A percentile compares a stretch with the other conserved stretches of the same genome.
phyloP scores from a whole-genome alignment of 2,888 invertebrate genomes.

The Drosophila mayaguana region DNA sequence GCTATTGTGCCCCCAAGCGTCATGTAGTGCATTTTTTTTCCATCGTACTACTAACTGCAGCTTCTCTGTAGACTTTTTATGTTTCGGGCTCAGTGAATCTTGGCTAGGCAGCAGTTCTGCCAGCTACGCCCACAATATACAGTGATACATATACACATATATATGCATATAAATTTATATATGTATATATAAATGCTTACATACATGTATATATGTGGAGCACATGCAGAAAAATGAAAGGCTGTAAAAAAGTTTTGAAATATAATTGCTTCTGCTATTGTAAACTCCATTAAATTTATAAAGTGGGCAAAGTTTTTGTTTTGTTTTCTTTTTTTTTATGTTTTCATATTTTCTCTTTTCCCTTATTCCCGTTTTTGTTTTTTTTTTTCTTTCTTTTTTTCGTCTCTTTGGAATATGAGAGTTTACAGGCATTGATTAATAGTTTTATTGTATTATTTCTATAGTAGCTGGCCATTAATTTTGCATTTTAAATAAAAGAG shows the following conservation, averaged over 20 bases:
- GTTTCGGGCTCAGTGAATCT: constrained; percentile 69
- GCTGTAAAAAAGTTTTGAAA: constrained; percentile 70
- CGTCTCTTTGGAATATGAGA: constrained; percentile 33
- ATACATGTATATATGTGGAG: not conserved
- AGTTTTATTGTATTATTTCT: constrained; percentile 66
- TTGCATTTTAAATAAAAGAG: constrained; percentile 63
- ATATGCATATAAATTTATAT: not conserved
- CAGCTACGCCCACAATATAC: constrained; percentile 25
- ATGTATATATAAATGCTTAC: not conserved
- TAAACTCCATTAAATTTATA: constrained; percentile 67
- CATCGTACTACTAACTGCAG: constrained; percentile 30
- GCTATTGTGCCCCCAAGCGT: constrained; percentile 70
- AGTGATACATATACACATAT: constrained; percentile 5
- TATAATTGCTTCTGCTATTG: constrained; percentile 72
- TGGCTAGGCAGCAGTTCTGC: constrained; percentile 42
- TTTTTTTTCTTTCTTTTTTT: not conserved
- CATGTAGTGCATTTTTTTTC: constrained; percentile 40
- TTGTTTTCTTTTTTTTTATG: not conserved
- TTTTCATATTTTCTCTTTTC: not conserved
- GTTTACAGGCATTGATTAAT: constrained; percentile 68
- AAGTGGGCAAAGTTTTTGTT: constrained; percentile 56
- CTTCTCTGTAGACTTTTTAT: constrained; percentile 44
- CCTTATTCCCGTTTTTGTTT: not conserved
- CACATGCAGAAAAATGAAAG: constrained; percentile 31
- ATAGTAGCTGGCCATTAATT: constrained; percentile 60